Conservation (phyloP, 2,113 vertebrate genomes). For the Megalops atlanticus region DNA sequence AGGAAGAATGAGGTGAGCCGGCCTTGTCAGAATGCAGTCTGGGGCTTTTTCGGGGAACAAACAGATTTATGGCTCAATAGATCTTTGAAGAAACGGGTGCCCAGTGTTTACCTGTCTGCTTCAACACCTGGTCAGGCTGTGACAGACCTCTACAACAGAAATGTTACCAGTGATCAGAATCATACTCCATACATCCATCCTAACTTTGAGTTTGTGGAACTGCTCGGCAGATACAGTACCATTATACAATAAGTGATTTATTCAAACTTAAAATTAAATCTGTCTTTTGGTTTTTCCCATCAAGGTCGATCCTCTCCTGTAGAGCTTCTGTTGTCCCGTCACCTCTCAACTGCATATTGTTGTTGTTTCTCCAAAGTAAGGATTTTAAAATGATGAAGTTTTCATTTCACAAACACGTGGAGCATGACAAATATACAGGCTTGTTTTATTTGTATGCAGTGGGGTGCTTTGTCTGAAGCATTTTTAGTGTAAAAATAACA, state of each 20-base stretch:
- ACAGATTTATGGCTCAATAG: constrained; percentile 28
- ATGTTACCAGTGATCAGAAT: background rate
- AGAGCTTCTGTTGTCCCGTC: background rate
- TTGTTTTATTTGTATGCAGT: background rate
- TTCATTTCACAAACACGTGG: background rate
- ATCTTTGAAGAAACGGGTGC: constrained; percentile 3
- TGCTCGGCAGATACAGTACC: background rate
- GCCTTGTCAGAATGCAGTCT: constrained; percentile 37
- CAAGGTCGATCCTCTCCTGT: background rate
- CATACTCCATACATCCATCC: background rate
- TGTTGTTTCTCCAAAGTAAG: background rate
- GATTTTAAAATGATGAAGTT: background rate
- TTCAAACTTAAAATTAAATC: background rate
- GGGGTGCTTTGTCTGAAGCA: background rate
- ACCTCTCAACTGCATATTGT: background rate
- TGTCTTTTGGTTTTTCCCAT: background rate
- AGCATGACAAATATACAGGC: background rate
- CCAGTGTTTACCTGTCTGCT: constrained; percentile 35
- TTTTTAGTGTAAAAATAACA: background rate
- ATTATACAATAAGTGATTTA: no score
- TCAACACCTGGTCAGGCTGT: background rate
- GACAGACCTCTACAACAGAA: no score
- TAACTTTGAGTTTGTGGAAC: background rate
- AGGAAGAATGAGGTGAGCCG: background rate
- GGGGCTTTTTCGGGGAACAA: constrained; percentile 13